Base-by-base conservation (phyloP, 2,888 invertebrate genomes). In the Choreutis nemorana region DNA sequence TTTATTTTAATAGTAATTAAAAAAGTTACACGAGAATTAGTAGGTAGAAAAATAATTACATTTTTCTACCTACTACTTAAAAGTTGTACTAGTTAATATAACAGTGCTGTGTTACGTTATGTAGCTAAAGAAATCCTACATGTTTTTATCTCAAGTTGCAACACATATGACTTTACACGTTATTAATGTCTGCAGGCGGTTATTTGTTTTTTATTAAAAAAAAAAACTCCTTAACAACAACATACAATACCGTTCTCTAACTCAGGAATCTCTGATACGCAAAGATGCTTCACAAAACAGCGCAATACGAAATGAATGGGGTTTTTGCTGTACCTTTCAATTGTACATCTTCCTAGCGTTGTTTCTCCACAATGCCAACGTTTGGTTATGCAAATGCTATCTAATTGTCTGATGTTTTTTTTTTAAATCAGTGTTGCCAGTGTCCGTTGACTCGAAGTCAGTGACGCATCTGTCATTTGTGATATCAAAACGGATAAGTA, bases 381-480 rank as follows among this genome's bases (percentile, higher is more conserved):
- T 53, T 61, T 67, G 62, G 59, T 63, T 73, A 75, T 75, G 75
- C 75, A 75, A 72, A 75, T 73, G 48, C 43, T 25, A 31, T 58
- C 54, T 70, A 61, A 71, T 72, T 71, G 68, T 72, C 47, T 53
- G 40, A 7, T 24, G 23, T 23, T 23, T 16, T 23, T 14, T 43
- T 53, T 62, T 63, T 44, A 37, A 61, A 53, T 44, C 36, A 41
- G 41, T 39, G 45, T 51, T 50, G 44, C 46, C 34, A 44, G 44
- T 49, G 41, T 44, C 50, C 49, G 45, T 31, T 16, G 23, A 23
- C 21, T 40, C 48, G 26, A 48, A 47, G 42, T 47, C 40, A 53
- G 51, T 71, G 71, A 65, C 52, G 65, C 77, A 75, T 77, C 77
- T 77, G 77, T 72, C 73, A 72, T 73, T 64, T 64, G 32, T 55